A percentile compares a stretch with the other conserved stretches of the same genome.
These are phyloP conservation scores for Tetramorium simillimum DNA, from an alignment of 1,140 invertebrate species.

Conservation along the genomic window DNA sequence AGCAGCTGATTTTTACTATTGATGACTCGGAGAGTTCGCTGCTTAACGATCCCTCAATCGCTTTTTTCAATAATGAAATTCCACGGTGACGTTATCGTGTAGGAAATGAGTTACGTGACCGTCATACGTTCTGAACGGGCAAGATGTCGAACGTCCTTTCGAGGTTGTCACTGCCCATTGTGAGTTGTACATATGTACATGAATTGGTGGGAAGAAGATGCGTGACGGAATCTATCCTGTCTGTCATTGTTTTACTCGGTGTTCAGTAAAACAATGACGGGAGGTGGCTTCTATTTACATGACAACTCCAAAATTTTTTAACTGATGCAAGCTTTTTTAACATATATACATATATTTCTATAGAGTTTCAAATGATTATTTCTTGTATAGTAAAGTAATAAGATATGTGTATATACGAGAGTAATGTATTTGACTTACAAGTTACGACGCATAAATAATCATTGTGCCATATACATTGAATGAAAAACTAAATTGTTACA, in stretches of 20 bases:
- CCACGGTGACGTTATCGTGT: conserved; percentile 75
- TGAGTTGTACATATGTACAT: conserved; percentile 64
- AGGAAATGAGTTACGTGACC: conserved; percentile 76
- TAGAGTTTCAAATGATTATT: background rate
- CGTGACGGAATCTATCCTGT: conserved; percentile 74
- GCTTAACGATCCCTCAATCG: conserved; percentile 68
- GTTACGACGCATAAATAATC: background rate
- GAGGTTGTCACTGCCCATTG: conserved; percentile 73
- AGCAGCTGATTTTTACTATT: conserved; percentile 6
- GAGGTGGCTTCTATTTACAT: conserved; percentile 32
- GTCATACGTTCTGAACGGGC: conserved; percentile 64
- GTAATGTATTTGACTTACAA: background rate
- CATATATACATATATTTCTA: background rate
- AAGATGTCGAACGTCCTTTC: conserved; percentile 77
- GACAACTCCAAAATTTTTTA: background rate
- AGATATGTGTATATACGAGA: background rate
- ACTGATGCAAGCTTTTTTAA: background rate
- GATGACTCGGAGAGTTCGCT: conserved; percentile 50
- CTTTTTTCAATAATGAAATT: conserved; percentile 74
- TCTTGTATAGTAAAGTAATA: background rate
- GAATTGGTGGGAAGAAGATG: conserved; percentile 72
- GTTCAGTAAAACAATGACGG: conserved; percentile 51
- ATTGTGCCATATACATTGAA: background rate
- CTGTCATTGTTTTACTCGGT: conserved; percentile 68
- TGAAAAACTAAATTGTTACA: background rate